Evolutionary conservation across 2,888 invertebrate species (phyloP).

Genomic region (Pocota personata): DNA sequence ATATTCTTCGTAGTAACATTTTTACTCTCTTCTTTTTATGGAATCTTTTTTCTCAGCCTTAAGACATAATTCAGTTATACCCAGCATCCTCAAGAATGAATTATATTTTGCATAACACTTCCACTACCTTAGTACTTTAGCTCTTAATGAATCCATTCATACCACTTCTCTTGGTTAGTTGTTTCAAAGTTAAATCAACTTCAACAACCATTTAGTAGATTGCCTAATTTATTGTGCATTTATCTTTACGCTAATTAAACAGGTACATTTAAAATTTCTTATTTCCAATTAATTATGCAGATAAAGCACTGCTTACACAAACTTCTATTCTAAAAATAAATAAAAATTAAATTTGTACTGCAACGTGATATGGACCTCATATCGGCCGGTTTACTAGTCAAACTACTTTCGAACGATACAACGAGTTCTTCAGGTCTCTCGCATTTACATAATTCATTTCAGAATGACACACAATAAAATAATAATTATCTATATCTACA

Average conservation of each 20-base stretch:
- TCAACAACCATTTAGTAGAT: neutral
- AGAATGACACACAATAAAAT: neutral
- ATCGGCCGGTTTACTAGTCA: neutral
- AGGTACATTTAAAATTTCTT: neutral
- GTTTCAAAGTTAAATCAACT: neutral
- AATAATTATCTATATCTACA: neutral
- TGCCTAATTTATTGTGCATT: neutral
- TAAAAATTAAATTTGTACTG: neutral
- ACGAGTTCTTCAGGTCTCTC: slow-evolving; percentile 11
- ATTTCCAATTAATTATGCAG: neutral
- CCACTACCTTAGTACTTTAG: neutral
- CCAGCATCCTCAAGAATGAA: neutral
- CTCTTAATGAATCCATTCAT: neutral
- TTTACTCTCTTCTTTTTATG: too few species aligned
- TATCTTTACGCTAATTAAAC: neutral
- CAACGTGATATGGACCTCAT: neutral
- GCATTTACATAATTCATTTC: neutral
- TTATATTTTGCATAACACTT: neutral
- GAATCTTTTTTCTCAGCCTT: too few species aligned
- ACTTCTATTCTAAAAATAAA: neutral
- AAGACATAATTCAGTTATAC: too few species aligned
- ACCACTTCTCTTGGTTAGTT: neutral
- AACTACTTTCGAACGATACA: slow-evolving; percentile 21
- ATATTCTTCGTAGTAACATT: too few species aligned
- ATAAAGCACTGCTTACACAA: neutral